Percentiles rank a stretch among this genome's conserved stretches.
Evolutionary conservation across 2,888 invertebrate genomes (phyloP).

Genomic region (Drosophila setosimentum): DNA sequence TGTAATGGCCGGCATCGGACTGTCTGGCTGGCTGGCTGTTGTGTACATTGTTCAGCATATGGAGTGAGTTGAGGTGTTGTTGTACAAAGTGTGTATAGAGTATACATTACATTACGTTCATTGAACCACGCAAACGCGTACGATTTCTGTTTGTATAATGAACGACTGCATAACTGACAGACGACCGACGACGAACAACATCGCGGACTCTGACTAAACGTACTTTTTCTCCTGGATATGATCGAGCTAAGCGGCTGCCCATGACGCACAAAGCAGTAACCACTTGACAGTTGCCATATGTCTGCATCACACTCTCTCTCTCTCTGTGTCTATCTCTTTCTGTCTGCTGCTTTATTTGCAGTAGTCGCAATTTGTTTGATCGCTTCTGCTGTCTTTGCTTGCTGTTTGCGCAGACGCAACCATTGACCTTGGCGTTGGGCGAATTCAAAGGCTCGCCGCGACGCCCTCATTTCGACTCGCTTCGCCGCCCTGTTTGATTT

Average conservation of each 20-base stretch:
- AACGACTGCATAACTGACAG: slow-evolving; percentile 38
- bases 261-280: slow-evolving; percentile 41
- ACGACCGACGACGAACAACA: slow-evolving; percentile 16
- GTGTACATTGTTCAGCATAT: slow-evolving; percentile 15
- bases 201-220: slow-evolving; percentile 45
- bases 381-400: slow-evolving; percentile 20
- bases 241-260: slow-evolving; percentile 21
- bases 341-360: slow-evolving; percentile 35
- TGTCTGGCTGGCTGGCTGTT: slow-evolving; percentile 6
- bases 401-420: slow-evolving; percentile 68
- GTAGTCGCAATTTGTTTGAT: slow-evolving; percentile 35
- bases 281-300: slow-evolving; percentile 14
- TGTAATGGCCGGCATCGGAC: slow-evolving; percentile 63
- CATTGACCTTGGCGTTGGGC: slow-evolving; percentile 71
- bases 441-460: slow-evolving; percentile 60
- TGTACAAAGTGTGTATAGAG: slow-evolving; percentile 16
- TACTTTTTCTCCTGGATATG: slow-evolving; percentile 30
- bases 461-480: slow-evolving; percentile 46
- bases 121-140: slow-evolving; percentile 58
- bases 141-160: slow-evolving; percentile 46
- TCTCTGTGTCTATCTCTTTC: slow-evolving; percentile 5
- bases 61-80: slow-evolving; percentile 1
- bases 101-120: slow-evolving; percentile 71
- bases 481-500: slow-evolving; percentile 49
- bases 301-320: slow-evolving; percentile 1